A percentile compares a stretch with the other conserved stretches of the same genome.
Evolutionary conservation across 2,113 vertebrate genomes (phyloP).

Genomic region (Ceyx margarethae): DNA sequence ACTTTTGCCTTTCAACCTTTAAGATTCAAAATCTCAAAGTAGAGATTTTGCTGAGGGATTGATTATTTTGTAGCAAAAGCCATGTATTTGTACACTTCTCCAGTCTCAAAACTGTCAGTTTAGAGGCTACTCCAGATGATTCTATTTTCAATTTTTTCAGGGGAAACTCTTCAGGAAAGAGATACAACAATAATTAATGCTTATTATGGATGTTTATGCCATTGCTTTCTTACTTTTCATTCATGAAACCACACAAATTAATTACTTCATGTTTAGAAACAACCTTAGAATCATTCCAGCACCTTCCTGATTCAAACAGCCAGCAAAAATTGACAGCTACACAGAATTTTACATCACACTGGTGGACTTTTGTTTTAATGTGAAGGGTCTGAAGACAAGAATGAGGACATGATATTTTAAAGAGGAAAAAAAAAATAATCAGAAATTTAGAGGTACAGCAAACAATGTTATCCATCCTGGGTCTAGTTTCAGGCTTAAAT

Average conservation of each 20-base stretch:
- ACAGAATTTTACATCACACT: neutral
- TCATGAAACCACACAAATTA: neutral
- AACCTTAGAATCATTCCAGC: neutral
- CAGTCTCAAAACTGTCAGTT: neutral
- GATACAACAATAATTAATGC: neutral
- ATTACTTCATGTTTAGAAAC: neutral
- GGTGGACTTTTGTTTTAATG: neutral
- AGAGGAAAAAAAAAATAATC: neutral
- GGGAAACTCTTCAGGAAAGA: neutral
- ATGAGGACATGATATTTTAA: neutral
- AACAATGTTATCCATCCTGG: neutral
- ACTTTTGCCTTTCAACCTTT: neutral
- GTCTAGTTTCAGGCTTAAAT: neutral
- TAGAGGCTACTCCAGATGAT: neutral
- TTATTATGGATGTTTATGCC: neutral
- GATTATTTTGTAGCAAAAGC: neutral
- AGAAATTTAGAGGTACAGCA: neutral
- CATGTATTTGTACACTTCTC: neutral
- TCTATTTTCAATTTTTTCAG: neutral
- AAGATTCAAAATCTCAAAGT: neutral
- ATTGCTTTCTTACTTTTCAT: neutral
- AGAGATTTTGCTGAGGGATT: neutral
- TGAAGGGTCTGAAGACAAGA: neutral
- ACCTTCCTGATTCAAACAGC: neutral
- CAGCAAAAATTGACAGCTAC: neutral